A percentile compares a stretch with the other conserved stretches of the same genome.
These are phyloP conservation scores for Aricia agestis DNA, from an alignment of 1,140 invertebrate species.

Conservation along the genomic window DNA sequence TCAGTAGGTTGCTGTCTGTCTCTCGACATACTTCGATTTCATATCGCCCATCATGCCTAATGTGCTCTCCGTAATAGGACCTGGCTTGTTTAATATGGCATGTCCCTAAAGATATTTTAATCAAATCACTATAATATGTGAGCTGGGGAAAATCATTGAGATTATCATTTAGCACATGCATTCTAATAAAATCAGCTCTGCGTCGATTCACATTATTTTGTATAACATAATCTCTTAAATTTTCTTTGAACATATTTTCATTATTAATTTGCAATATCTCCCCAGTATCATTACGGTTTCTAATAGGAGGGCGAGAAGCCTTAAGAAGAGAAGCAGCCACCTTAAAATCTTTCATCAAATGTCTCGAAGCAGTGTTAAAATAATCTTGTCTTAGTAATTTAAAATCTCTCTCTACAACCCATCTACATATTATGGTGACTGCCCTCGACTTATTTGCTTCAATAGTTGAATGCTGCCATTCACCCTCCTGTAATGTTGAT, in stretches of 20 bases:
- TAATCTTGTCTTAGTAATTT: background rate
- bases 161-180: slow-evolving; percentile 18
- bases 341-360: slow-evolving; percentile 13
- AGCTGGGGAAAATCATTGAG: slow-evolving; percentile 27
- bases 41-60: slow-evolving; percentile 23
- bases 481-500: slow-evolving; percentile 15
- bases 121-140: slow-evolving; percentile 18
- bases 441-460: slow-evolving; percentile 23
- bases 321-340: background rate
- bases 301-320: too few species aligned
- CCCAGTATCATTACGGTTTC: too few species aligned
- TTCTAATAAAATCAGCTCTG: slow-evolving; percentile 19
- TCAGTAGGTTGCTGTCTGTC: background rate
- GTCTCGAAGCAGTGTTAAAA: slow-evolving; percentile 1
- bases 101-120: slow-evolving; percentile 17
- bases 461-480: slow-evolving; percentile 18
- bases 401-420: slow-evolving; percentile 24
- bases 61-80: slow-evolving; percentile 31
- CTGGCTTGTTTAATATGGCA: slow-evolving; percentile 31
- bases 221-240: slow-evolving; percentile 21
- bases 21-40: slow-evolving; percentile 22
- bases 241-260: background rate
- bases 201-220: slow-evolving; percentile 22
- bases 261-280: too few species aligned
- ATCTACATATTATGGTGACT: slow-evolving; percentile 26